Evolutionary conservation across 2,113 vertebrate genomes (phyloP).

Genomic region (Damaliscus lunatus): DNA sequence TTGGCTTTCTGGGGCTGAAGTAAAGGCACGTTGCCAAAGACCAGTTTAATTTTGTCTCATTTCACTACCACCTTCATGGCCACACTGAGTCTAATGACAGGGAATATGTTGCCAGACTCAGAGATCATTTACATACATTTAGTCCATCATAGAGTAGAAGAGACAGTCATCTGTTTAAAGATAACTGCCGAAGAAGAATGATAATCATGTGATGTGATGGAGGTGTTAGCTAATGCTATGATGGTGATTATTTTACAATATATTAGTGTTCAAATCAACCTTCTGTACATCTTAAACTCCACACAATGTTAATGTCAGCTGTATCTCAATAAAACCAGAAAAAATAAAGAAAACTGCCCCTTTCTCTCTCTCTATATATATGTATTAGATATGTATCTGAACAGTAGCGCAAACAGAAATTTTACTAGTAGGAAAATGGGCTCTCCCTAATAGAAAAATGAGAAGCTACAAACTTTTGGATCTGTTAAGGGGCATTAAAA

Average conservation of each 20-base stretch:
- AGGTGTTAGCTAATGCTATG: background rate
- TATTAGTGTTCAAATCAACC: background rate
- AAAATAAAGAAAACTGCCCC: background rate
- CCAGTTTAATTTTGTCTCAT: background rate
- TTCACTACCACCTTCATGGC: background rate
- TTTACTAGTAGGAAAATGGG: background rate
- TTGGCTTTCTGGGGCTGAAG: background rate
- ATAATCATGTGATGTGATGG: background rate
- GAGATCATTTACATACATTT: background rate
- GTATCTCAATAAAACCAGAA: background rate
- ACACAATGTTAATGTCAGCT: background rate
- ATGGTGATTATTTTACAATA: background rate
- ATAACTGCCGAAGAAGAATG: background rate
- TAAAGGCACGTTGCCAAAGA: background rate
- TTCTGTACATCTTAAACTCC: background rate
- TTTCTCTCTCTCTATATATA: no score
- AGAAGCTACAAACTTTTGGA: background rate
- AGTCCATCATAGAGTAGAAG: background rate
- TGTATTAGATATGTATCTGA: background rate
- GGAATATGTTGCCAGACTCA: background rate
- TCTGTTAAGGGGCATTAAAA: background rate
- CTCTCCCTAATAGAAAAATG: background rate
- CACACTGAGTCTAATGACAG: background rate
- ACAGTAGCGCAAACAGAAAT: background rate
- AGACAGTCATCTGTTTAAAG: constrained; percentile 9